Evolutionary conservation across 2,113 vertebrate species (phyloP), one percentile per base, ranked within the genome.

Genomic region (Phaethon lepturus): DNA sequence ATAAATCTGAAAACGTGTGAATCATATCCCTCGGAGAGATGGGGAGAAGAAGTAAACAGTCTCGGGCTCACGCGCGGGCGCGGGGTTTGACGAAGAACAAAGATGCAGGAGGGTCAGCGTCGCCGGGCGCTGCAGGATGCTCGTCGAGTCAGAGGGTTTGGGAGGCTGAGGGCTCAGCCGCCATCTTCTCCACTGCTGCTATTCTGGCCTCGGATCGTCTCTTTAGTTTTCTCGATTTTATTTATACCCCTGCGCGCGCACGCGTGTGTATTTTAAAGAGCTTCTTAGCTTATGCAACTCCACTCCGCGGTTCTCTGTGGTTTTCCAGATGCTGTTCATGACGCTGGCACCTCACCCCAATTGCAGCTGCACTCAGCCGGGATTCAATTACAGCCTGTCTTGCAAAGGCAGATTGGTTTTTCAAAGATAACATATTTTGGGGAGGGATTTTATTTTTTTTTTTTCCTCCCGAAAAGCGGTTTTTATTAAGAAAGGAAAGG

Each of bases 1-100:
- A 99, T 99, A 99, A 99, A 99, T 99, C 99, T 98, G 97, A 99
- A 99, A 99, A 99, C 74, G 98, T 99, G 99, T 99, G 99, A 99
- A 99, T 99, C 99, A 99, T 99, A 99, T 99, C 98, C 99, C 99
- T 99, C 33, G 90, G 98, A 98, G 98, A 99, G 98, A 98, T 86
- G 97, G 90, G 94, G 63, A 94, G 98, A 94, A 97, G 98, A 95
- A 97, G 96, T 94, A 98, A 98, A 98, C 98, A 98, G 97, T 97
- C 97, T 96, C 28, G 17, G 96, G 97, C 97, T 97, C 74, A 71
- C 56, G 33, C 96, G 96, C 67, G 31, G 95, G 91, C 96, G 96
- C 13, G 2, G 88, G 88, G 87, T 87, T 77, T 2, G 66, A 93
- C 0, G 35, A 92, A 94, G 94, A 97, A 97, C 90, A 98, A 95